These are phyloP conservation scores for Eublepharis macularius DNA, from an alignment of 2,113 vertebrate species.

Conservation along the genomic window DNA sequence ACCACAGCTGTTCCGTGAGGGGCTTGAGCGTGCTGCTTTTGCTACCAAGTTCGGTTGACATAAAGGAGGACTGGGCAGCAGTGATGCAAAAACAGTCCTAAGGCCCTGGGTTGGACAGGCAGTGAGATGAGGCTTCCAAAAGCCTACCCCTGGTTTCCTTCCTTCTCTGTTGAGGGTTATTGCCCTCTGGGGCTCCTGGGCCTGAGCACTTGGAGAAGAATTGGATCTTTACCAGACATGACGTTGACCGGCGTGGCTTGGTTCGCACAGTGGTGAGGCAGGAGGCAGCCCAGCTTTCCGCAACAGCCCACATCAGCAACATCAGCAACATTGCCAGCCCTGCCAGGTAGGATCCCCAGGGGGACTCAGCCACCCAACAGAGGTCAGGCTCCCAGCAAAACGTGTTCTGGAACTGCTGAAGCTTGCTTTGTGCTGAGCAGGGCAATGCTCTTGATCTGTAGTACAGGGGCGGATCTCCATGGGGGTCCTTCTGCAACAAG, in stretches of 20 bases:
- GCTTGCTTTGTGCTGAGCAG: neutral
- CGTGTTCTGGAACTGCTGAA: neutral
- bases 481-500: neutral
- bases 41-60: too few relatives aligned
- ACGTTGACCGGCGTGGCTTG: rapidly evolving
- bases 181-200: neutral
- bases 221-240: neutral
- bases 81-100: too few relatives aligned
- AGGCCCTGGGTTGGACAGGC: too few relatives aligned
- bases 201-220: neutral
- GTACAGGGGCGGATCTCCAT: rapidly evolving
- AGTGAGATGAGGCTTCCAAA: neutral
- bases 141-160: too few relatives aligned
- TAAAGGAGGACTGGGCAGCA: too few relatives aligned
- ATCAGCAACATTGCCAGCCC: neutral
- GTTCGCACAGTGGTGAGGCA: neutral
- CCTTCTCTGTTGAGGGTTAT: neutral
- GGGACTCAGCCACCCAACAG: neutral
- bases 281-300: neutral
- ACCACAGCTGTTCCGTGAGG: too few relatives aligned
- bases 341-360: neutral
- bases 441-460: too few relatives aligned
- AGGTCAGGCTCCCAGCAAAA: neutral
- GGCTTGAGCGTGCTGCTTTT: too few relatives aligned
- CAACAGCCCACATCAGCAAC: neutral